Conservation (phyloP, 2,797 vertebrate species). For the Phylloscopus collybita region DNA sequence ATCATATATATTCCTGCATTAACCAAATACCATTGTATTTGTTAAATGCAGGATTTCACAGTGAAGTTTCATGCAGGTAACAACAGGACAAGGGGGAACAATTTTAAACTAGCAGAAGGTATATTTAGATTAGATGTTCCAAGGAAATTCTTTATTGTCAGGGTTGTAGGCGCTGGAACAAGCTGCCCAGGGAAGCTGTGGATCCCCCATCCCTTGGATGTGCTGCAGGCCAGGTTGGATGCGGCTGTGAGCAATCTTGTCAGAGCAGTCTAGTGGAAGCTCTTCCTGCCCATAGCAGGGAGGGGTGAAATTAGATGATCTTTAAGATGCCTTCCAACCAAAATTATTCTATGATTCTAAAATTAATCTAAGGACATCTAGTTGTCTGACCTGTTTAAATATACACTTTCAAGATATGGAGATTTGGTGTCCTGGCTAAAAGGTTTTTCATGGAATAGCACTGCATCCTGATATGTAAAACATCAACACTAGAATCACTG, state of each 20-base stretch:
- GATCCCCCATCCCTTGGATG: neutral
- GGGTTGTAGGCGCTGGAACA: neutral
- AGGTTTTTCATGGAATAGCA: neutral
- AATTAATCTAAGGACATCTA: neutral
- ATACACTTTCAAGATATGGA: fast-evolving
- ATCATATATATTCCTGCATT: neutral
- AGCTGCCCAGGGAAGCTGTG: neutral
- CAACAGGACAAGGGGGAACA: neutral
- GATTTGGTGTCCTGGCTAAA: neutral
- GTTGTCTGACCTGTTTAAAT: neutral
- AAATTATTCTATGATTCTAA: neutral
- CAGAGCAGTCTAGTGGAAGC: neutral
- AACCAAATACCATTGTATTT: neutral
- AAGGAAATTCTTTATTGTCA: neutral
- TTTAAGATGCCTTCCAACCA: neutral
- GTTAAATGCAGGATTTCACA: neutral
- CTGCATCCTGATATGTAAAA: neutral
- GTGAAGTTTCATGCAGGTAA: neutral
- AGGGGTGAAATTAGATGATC: neutral
- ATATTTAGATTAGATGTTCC: neutral
- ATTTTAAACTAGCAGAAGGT: neutral
- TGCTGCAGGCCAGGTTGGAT: neutral
- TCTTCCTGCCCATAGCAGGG: neutral
- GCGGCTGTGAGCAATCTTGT: neutral
- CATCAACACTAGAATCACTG: neutral